These are phyloP conservation scores for Eupristina koningsbergeri DNA, from an alignment of 1,140 invertebrate species.

Conservation along the genomic window DNA sequence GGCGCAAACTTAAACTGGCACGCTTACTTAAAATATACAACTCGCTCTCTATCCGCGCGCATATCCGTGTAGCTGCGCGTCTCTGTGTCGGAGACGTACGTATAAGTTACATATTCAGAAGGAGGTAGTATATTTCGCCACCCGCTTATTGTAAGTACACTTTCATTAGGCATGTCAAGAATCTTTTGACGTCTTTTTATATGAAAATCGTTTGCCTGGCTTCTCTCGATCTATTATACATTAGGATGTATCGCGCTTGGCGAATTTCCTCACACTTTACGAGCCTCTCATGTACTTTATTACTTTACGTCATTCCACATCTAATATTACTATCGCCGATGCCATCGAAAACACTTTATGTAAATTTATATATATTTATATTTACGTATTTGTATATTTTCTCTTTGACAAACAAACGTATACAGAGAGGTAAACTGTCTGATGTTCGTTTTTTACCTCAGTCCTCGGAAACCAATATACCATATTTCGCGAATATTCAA, in stretches of 20 bases:
- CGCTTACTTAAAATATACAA: slow-evolving; percentile 5
- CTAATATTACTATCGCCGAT: slow-evolving; percentile 45
- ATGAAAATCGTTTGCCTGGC: not conserved
- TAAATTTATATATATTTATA: slow-evolving; percentile 28
- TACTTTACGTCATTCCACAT: slow-evolving; percentile 46
- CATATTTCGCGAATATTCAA: too few species aligned
- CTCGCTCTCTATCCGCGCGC: not conserved
- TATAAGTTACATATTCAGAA: slow-evolving; percentile 1
- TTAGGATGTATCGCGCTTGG: not conserved
- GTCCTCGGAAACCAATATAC: not conserved
- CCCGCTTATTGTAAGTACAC: slow-evolving; percentile 67
- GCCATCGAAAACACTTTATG: slow-evolving; percentile 39
- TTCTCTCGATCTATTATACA: not conserved
- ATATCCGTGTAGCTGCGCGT: not conserved
- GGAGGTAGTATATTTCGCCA: slow-evolving; percentile 58
- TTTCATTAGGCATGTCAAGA: slow-evolving; percentile 61
- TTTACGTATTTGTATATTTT: not conserved
- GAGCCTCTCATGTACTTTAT: slow-evolving; percentile 39
- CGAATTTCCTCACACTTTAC: slow-evolving; percentile 45
- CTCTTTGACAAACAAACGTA: not conserved
- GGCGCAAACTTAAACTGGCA: slow-evolving; percentile 26
- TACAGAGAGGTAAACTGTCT: not conserved
- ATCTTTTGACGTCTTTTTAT: slow-evolving; percentile 50
- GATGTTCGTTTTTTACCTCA: not conserved
- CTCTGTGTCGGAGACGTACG: not conserved